Evolutionary conservation across 2,113 vertebrate genomes (phyloP).

Genomic region (Corvus cornix): DNA sequence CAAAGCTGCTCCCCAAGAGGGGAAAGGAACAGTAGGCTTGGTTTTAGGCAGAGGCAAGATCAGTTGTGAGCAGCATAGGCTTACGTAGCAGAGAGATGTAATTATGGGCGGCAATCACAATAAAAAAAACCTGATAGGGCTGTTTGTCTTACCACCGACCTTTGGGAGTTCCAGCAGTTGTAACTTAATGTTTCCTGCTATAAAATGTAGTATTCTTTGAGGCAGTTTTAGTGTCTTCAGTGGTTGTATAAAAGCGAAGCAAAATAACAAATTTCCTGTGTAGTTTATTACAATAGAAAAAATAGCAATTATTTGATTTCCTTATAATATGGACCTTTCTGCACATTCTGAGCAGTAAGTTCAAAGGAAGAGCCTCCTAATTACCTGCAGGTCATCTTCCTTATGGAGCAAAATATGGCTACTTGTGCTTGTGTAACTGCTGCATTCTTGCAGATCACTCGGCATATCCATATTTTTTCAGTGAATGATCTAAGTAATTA

Average conservation of each 20-base stretch:
- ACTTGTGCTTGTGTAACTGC: not conserved
- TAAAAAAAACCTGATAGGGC: not conserved
- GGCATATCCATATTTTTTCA: not conserved
- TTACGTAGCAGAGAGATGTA: not conserved
- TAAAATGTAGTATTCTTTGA: not conserved
- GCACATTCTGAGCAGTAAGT: not conserved
- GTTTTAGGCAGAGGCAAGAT: not conserved
- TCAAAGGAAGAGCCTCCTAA: not conserved
- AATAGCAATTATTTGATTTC: not conserved
- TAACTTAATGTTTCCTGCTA: not conserved
- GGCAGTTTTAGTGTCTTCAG: not conserved
- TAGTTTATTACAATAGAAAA: not conserved
- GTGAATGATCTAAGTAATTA: not conserved
- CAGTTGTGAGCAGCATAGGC: not conserved
- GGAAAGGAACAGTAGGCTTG: not conserved
- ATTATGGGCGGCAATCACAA: not conserved
- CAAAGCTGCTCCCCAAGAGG: not conserved
- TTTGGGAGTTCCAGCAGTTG: not conserved
- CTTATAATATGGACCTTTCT: not conserved
- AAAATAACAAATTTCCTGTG: not conserved
- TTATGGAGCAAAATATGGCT: not conserved
- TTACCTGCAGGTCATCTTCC: not conserved
- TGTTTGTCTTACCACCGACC: not conserved
- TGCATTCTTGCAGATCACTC: not conserved
- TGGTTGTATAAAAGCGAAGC: not conserved